Evolutionary conservation across 2,113 vertebrate genomes (phyloP), one percentile per base, ranked within the genome.

Genomic region (Thunnus thynnus): DNA sequence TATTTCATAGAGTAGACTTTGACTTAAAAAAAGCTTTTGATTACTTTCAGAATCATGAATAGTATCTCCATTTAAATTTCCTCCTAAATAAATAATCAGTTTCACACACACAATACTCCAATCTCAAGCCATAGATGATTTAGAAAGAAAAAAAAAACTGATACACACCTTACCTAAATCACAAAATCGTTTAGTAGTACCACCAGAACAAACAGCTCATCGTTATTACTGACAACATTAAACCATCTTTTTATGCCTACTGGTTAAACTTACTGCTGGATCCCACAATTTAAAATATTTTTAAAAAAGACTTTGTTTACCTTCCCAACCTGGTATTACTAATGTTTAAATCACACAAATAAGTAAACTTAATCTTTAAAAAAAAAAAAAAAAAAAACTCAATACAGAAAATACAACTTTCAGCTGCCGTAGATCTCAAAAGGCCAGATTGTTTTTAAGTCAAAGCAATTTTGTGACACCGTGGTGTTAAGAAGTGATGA

Each of bases 1-100:
- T 75, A 44, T 75, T 70, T 72, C 32, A 20, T 46, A 65, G 22
- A 83, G 63, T 32, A 76, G 63, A 64, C 62, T 47, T 65, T 1
- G 3, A 83, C 14, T 77, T 60, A 72, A 78, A 87, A 78, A 87
- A 84, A 41, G 65, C 69, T 74, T 67, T 57, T 41, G 48, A 78
- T 68, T 57, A 69, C 18, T 75, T 84, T 84, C 32, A 76, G n/a
- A 30, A 56, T 71, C 18, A 68, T 58, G 41, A 63, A 69, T 76
- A 72, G 13, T 10, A 48, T 58, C 25, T 76, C 27, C 63, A 64
- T 80, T 83, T 18, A 86, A 71, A 50, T 60, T 22, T 83, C 62
- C 56, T 64, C 62, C 86, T 75, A 75, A 89, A 89, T 87, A 92
- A 90, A 88, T 88, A 86, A 81, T 76, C 55, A 1, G 46, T 65